These are phyloP conservation scores for Herpailurus yagouaroundi DNA, from an alignment of 2,113 vertebrate species.

Conservation along the genomic window DNA sequence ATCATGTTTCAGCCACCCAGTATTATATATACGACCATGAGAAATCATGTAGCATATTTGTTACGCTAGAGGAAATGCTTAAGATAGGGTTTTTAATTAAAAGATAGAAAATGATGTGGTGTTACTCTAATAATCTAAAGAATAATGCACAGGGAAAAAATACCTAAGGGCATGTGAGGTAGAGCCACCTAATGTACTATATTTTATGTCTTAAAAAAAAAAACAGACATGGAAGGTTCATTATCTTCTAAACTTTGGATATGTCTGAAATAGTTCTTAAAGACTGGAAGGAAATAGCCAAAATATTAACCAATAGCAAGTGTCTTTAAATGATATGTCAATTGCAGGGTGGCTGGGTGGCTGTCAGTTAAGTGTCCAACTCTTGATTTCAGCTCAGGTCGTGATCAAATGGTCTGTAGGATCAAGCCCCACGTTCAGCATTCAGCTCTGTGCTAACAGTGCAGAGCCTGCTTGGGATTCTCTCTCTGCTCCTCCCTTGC, in stretches of 20 bases:
- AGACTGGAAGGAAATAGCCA: neutral
- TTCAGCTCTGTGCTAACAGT: no score
- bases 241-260: neutral
- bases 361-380: no score
- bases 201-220: neutral
- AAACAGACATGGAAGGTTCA: neutral
- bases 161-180: neutral
- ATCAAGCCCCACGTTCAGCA: no score
- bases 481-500: no score
- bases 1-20: neutral
- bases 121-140: neutral
- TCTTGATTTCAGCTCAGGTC: no score
- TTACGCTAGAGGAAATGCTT: neutral
- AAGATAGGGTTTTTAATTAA: neutral
- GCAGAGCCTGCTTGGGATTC: no score
- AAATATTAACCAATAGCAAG: neutral
- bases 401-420: no score
- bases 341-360: neutral
- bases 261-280: conserved; percentile 7
- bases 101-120: neutral
- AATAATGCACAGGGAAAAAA: neutral
- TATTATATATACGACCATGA: neutral
- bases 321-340: neutral
- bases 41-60: neutral
- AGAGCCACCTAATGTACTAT: neutral